Evolutionary conservation across 2,888 invertebrate species (phyloP).

Genomic region (Xanthorhoe spadicearia): DNA sequence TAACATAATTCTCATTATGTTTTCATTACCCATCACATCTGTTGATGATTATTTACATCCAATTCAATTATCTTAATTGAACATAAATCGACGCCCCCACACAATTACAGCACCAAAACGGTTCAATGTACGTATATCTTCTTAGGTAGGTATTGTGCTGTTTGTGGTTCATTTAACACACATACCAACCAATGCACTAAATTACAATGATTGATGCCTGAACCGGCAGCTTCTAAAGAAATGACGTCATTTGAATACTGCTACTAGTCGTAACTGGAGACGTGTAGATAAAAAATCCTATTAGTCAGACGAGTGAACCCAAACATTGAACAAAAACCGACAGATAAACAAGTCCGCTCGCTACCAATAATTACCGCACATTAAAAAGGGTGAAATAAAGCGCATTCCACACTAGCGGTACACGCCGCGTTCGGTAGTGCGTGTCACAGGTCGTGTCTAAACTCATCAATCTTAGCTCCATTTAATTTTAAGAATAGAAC

Average conservation of each 20-base stretch:
- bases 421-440: conserved; percentile 78
- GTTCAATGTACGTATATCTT: conserved; percentile 26
- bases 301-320: conserved; percentile 69
- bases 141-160: conserved; percentile 27
- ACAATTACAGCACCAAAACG: conserved; percentile 20
- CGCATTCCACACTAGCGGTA: conserved; percentile 69
- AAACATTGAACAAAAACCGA: conserved; percentile 72
- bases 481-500: conserved; percentile 78
- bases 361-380: conserved; percentile 78
- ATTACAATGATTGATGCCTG: conserved; percentile 63
- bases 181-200: conserved; percentile 46
- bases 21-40: neutral
- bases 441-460: conserved; percentile 82
- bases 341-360: conserved; percentile 62
- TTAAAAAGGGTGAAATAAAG: conserved; percentile 78
- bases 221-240: conserved; percentile 56
- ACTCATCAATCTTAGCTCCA: conserved; percentile 82
- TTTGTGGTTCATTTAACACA: conserved; percentile 49
- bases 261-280: conserved; percentile 58
- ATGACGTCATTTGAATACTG: conserved; percentile 73
- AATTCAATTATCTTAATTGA: conserved; percentile 16
- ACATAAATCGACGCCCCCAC: conserved; percentile 22
- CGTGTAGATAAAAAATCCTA: conserved; percentile 69
- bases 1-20: neutral
- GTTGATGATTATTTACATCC: conserved; percentile 1